These are phyloP conservation scores for Heliconius hermathena DNA, from an alignment of 1,140 invertebrate species.

Conservation along the genomic window DNA sequence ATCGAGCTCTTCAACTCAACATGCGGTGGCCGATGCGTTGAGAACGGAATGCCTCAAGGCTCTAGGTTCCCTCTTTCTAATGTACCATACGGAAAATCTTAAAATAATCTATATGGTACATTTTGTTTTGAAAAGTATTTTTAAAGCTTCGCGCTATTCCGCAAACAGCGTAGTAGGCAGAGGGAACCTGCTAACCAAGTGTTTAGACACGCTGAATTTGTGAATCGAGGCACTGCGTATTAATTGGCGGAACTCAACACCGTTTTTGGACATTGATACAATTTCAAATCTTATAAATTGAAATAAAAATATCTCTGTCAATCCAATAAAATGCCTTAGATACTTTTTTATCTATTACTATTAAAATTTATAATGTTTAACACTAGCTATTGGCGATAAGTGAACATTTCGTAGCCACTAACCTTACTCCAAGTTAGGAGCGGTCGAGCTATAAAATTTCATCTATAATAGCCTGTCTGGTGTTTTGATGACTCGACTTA, in stretches of 20 bases:
- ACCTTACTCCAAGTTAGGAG: neutral
- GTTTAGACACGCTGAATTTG: neutral
- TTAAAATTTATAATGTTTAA: no score
- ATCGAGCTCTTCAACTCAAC: no score
- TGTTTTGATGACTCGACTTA: constrained; percentile 10
- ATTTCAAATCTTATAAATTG: neutral
- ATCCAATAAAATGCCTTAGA: neutral
- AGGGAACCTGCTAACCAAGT: neutral
- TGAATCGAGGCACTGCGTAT: neutral
- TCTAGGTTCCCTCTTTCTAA: no score
- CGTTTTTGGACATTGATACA: neutral
- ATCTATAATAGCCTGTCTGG: constrained; percentile 1
- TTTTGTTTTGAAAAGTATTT: no score
- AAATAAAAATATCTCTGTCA: neutral
- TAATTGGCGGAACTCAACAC: neutral
- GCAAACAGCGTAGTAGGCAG: neutral
- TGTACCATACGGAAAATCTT: no score
- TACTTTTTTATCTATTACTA: neutral
- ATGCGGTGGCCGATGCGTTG: no score
- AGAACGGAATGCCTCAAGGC: no score
- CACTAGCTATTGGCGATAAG: neutral
- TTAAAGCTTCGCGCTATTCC: neutral
- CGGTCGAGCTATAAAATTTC: constrained; percentile 4
- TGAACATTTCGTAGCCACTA: neutral
- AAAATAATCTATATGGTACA: no score